phyloP scores from a whole-genome alignment of 2,797 vertebrate species.

The Paramormyrops hopkinsi region DNA sequence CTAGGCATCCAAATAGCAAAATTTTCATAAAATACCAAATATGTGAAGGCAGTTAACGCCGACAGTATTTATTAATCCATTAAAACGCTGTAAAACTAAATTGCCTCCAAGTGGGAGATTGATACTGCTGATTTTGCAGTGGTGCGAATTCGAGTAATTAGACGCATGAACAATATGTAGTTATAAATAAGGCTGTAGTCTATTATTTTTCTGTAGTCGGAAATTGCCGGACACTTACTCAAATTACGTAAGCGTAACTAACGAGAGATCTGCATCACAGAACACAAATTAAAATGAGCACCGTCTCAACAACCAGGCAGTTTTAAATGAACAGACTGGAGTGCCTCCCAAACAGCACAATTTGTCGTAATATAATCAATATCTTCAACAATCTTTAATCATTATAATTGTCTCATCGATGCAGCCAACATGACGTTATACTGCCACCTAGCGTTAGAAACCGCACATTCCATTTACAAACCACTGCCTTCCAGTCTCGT shows the following conservation, averaged over 20 bases:
- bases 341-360: not conserved
- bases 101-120: not conserved
- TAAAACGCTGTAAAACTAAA: not conserved
- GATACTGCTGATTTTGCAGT: not conserved
- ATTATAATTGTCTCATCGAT: not conserved
- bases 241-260: not conserved
- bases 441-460: conserved; percentile 5
- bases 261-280: not conserved
- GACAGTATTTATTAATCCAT: not conserved
- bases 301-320: not conserved
- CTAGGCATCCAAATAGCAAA: too few species aligned
- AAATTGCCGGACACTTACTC: not conserved
- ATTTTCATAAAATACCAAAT: not conserved
- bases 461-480: not conserved
- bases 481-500: not conserved
- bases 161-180: not conserved
- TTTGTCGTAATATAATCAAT: not conserved
- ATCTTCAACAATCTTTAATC: not conserved
- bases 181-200: not conserved
- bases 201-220: not conserved
- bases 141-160: not conserved
- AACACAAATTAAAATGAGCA: not conserved
- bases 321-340: not conserved
- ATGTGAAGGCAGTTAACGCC: not conserved
- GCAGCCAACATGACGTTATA: not conserved